Base-by-base conservation (phyloP, 1,140 invertebrate species). In the Pseudomyrmex pallidus region DNA sequence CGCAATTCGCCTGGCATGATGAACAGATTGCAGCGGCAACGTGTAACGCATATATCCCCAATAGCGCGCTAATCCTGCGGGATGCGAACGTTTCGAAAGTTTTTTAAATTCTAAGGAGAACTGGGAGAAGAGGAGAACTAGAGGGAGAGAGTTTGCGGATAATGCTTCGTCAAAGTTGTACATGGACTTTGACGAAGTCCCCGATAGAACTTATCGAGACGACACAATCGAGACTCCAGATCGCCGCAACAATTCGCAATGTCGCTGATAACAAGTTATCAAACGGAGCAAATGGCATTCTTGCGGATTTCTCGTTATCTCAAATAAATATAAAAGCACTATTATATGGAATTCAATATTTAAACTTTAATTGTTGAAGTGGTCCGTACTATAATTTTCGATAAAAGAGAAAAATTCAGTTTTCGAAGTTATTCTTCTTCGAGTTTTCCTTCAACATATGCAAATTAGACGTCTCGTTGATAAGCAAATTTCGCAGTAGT, bases 41-140 rank as follows among this genome's bases (percentile, higher is more conserved):
- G 8, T 44, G 22, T 54, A 61, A 52, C 54, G 64, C 74, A 25
- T 25, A 25, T 25, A 50, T 44, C 22, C 10, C 20, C 44, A 20
- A 10, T 72, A 8, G 8, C 54, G 35, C 67, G n/a, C 44, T 48
- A 59, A 80, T 80, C 44, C 54, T 80, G 54, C 64, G 76, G 76
- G 54, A 80, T 70, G 66, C 66, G 13, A 9, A 4, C 5, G 35
- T 54, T 25, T 48, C 20, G 44, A 72, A 70, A 80, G 44, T 80
- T 80, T 80, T 80, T 70, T 48, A 70, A 59, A 59, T 80, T 80
- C 44, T 61, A 61, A 70, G 35, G 48, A n/a, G 44, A 48, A 78
- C 17, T 25, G 17, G 13, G 17, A 12, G 2, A 4, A 59, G 15
- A 59, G 15, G 17, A 46, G 4, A 7, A 35, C 35, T 0, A 8